Evolutionary conservation across 1,140 invertebrate genomes (phyloP), one percentile per base, ranked within the genome.

Genomic region (Odontomachus brunneus): DNA sequence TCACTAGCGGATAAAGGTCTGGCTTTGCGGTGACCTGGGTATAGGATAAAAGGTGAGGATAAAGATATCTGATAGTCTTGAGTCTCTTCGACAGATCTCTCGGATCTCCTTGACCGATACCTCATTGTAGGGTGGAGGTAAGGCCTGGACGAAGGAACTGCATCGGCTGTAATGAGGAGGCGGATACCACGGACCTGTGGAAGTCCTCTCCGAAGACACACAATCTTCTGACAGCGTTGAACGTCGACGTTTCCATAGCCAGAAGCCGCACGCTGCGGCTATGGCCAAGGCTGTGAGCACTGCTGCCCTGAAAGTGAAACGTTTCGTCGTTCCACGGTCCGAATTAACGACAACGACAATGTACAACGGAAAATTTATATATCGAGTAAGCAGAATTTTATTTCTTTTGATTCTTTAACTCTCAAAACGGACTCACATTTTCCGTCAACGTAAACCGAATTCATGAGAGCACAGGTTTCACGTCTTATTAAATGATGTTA

Each of bases 101-200:
- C 9, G 3, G 38, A 44, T 44, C 9, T 44, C 9, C 38, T 44
- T 7, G 38, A 44, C 9, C 19, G 14, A 44, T 88, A 97, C 97
- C 95, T 98, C 97, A 76, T 96, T 96, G 92, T 98, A 98, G 0
- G 97, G 97, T 12, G 96, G 96, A 75, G 96, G 96, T 49, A 97
- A 96, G 0, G 96, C 95, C 89, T 97, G 96, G 86, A 97, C 96
- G 88, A 97, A 97, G 59, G 97, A 97, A 73, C 96, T 96, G 90
- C 97, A 97, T 88, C 97, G 95, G 87, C 96, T 97, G 89, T 97
- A 97, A 86, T 97, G 96, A 1, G 97, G 97, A 15, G 97, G 97
- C 0, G 96, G 96, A 92, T 97, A 97, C 89, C 96, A 97, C 11
- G 96, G 97, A 48, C 96, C 96, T 7, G 96, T 95, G 0, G 96